Percentiles rank a stretch among this genome's conserved stretches.
Evolutionary conservation across 2,113 vertebrate genomes (phyloP).

Genomic region (Hyaena hyaena): DNA sequence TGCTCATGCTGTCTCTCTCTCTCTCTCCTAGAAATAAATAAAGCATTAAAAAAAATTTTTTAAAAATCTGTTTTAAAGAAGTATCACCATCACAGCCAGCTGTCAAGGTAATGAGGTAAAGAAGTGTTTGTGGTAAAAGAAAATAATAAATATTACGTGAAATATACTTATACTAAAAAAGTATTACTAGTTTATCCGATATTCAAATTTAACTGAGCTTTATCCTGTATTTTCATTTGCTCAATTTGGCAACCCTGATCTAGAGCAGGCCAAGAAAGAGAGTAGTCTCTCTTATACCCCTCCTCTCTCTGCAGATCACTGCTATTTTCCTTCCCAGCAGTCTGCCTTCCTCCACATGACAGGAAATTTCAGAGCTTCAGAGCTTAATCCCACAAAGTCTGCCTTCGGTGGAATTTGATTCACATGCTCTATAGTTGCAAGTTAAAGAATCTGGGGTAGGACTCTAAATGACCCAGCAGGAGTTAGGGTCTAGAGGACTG

Average conservation of each 20-base stretch:
- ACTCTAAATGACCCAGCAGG: background rate
- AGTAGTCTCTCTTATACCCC: background rate
- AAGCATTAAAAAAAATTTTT: no score
- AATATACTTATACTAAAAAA: background rate
- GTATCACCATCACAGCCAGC: background rate
- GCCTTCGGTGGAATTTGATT: background rate
- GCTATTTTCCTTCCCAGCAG: background rate
- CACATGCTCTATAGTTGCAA: background rate
- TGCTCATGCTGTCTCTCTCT: no score
- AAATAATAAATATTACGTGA: background rate
- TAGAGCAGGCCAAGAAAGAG: background rate
- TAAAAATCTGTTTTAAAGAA: background rate
- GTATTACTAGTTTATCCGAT: background rate
- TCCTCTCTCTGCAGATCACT: background rate
- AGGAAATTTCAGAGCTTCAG: background rate
- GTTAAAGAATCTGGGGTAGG: background rate
- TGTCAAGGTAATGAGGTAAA: background rate
- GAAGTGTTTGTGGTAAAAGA: background rate
- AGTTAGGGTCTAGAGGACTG: background rate
- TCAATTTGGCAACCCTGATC: background rate
- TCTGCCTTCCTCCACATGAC: background rate
- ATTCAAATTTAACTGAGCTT: background rate
- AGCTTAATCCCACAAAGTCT: background rate
- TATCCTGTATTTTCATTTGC: background rate
- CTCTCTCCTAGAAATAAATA: no score